These are phyloP conservation scores for Lepisosteus osseus DNA, from an alignment of 2,113 vertebrate genomes.

Conservation along the genomic window DNA sequence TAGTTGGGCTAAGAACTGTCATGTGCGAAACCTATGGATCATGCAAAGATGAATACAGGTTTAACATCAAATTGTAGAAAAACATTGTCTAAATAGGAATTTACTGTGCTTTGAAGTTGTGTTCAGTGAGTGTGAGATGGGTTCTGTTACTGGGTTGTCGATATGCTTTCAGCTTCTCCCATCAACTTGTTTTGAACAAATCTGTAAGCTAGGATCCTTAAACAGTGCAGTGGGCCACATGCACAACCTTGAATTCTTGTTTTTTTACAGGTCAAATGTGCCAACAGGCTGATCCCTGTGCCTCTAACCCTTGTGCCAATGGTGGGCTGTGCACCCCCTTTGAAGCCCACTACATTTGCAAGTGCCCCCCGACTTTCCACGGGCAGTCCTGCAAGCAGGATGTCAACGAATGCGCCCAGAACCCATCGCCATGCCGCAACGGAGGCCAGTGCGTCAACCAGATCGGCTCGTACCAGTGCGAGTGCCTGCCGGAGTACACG, in stretches of 20 bases:
- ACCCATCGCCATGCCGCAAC: slow-evolving; percentile 68
- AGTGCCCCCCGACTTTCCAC: slow-evolving; percentile 76
- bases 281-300: slow-evolving; percentile 86
- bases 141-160: too few relatives aligned
- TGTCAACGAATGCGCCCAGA: slow-evolving; percentile 77
- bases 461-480: slow-evolving; percentile 80
- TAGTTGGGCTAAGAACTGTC: too few relatives aligned
- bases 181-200: too few relatives aligned
- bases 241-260: background rate
- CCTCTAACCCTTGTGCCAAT: slow-evolving; percentile 92
- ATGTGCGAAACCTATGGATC: too few relatives aligned
- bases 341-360: slow-evolving; percentile 77
- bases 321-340: slow-evolving; percentile 80
- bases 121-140: too few relatives aligned
- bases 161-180: too few relatives aligned
- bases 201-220: too few relatives aligned
- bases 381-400: slow-evolving; percentile 89
- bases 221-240: background rate
- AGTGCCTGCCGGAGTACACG: slow-evolving; percentile 72
- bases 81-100: too few relatives aligned
- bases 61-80: too few relatives aligned
- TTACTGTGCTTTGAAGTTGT: too few relatives aligned
- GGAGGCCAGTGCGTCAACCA: slow-evolving; percentile 81
- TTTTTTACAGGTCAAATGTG: slow-evolving; percentile 76
- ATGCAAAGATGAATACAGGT: too few relatives aligned